Conservation (phyloP, 2,797 vertebrate genomes). For the Hydrophis major region DNA sequence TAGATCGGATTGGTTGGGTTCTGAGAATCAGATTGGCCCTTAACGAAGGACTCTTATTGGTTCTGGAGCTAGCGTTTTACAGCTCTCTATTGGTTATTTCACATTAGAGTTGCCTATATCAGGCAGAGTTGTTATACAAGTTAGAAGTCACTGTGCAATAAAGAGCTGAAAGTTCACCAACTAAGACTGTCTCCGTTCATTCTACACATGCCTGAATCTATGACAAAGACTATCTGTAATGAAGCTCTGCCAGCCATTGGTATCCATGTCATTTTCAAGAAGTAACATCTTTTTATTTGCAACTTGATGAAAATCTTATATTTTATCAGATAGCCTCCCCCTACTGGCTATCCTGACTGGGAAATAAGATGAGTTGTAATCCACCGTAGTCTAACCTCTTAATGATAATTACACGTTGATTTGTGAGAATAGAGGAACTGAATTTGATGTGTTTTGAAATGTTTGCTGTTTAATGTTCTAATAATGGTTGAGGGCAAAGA, state of each 20-base stretch:
- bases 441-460: not conserved
- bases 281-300: not conserved
- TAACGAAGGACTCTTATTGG: no score
- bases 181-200: no score
- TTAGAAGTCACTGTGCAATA: no score
- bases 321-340: not conserved
- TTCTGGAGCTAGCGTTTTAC: no score
- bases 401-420: not conserved
- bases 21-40: no score
- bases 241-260: not conserved
- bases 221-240: not conserved
- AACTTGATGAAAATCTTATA: not conserved
- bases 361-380: not conserved
- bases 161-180: no score
- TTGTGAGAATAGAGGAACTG: not conserved
- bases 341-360: not conserved
- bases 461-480: not conserved
- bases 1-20: no score
- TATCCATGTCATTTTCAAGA: not conserved
- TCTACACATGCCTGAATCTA: no score
- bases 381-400: not conserved
- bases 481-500: not conserved
- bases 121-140: no score
- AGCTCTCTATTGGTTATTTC: no score
- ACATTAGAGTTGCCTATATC: no score